A percentile compares a stretch with the other conserved stretches of the same genome.
Conservation (phyloP, 2,113 vertebrate genomes). For the Propithecus coquereli region DNA sequence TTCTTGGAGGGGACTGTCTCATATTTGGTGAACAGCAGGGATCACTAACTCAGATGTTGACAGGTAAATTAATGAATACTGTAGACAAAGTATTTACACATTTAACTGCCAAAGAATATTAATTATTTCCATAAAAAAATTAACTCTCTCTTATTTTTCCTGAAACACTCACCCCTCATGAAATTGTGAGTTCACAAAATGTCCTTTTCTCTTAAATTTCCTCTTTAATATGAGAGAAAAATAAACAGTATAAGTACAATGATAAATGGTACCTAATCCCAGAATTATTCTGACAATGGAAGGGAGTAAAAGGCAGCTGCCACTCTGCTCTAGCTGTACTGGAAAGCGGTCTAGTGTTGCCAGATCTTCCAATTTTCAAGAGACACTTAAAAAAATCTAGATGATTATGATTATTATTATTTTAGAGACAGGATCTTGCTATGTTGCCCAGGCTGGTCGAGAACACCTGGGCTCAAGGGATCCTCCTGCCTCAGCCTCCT, state of each 20-base stretch:
- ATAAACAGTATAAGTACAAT: background rate
- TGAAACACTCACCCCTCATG: background rate
- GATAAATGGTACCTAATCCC: background rate
- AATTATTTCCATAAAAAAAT: background rate
- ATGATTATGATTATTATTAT: background rate
- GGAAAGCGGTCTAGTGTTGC: background rate
- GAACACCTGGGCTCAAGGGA: background rate
- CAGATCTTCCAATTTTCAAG: background rate
- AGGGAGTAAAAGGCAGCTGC: background rate
- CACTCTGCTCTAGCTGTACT: background rate
- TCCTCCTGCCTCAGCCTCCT: background rate
- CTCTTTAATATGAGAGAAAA: background rate
- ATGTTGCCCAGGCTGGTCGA: background rate
- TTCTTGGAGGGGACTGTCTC: background rate
- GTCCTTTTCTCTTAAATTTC: background rate
- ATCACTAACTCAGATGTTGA: background rate
- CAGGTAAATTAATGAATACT: background rate
- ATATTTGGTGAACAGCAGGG: background rate
- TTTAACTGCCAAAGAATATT: background rate
- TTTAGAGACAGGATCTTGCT: background rate
- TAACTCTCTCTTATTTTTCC: background rate
- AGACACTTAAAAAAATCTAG: background rate
- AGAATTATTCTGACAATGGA: background rate
- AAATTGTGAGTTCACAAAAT: background rate
- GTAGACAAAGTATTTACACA: background rate